phyloP scores from a whole-genome alignment of 2,888 invertebrate genomes.

The Zelleria hepariella region DNA sequence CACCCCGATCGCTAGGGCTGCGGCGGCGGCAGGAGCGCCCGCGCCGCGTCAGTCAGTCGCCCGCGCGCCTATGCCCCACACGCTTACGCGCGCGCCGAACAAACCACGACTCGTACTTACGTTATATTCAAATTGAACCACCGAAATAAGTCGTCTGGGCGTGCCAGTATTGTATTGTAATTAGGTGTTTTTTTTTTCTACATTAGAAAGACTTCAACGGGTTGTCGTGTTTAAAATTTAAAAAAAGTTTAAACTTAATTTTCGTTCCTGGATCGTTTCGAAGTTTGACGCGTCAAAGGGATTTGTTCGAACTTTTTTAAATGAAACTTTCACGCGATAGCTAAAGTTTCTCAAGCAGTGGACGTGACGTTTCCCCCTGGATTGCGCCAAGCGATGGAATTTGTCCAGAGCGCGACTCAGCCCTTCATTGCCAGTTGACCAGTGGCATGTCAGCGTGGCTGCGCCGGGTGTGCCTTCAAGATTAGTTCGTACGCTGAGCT shows the following conservation, averaged over 20 bases:
- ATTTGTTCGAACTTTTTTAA: too few species aligned
- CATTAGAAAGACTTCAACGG: background rate
- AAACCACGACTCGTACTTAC: slow-evolving; percentile 26
- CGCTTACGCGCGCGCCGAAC: slow-evolving; percentile 25
- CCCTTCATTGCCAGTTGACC: slow-evolving; percentile 26
- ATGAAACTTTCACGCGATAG: background rate
- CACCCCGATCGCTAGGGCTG: slow-evolving; percentile 49
- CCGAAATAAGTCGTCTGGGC: slow-evolving; percentile 35
- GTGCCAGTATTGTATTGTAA: slow-evolving; percentile 43
- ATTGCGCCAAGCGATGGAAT: slow-evolving; percentile 22
- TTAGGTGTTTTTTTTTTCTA: slow-evolving; percentile 20
- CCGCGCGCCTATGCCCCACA: slow-evolving; percentile 35
- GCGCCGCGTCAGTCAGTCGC: slow-evolving; percentile 29
- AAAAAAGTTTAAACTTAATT: background rate
- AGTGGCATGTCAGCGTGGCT: slow-evolving; percentile 41
- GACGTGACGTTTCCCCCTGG: background rate
- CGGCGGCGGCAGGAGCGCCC: slow-evolving; percentile 16
- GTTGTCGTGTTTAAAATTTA: background rate
- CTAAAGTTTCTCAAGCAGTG: background rate
- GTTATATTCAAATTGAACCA: slow-evolving; percentile 45
- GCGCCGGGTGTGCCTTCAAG: slow-evolving; percentile 35
- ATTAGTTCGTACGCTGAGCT: slow-evolving; percentile 64
- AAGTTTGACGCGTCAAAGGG: too few species aligned
- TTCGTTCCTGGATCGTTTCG: background rate
- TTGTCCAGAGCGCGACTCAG: slow-evolving; percentile 29